A percentile compares a stretch with the other conserved stretches of the same genome.
Conservation (phyloP, 2,888 invertebrate genomes). For the Drosophila kanekoi region DNA sequence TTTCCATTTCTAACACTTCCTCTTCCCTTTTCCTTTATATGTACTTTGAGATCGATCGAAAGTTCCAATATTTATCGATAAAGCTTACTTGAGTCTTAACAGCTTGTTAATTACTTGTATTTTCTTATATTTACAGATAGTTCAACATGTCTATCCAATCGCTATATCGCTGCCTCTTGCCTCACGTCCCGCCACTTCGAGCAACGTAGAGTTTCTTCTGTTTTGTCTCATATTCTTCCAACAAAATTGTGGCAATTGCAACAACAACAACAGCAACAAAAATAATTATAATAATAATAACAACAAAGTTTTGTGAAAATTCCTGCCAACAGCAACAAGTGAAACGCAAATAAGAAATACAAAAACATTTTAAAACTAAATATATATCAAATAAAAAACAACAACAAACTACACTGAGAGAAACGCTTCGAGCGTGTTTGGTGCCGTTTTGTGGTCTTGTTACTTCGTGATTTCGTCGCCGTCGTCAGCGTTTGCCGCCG, state of each 20-base stretch:
- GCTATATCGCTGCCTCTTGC: slow-evolving; percentile 36
- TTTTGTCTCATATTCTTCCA: slow-evolving; percentile 35
- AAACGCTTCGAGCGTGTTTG: slow-evolving; percentile 30
- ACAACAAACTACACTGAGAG: slow-evolving; percentile 30
- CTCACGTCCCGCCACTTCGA: slow-evolving; percentile 57
- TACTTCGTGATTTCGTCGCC: slow-evolving; percentile 76
- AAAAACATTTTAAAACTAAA: too few species aligned
- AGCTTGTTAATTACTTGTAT: neutral
- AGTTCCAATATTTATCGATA: too few species aligned
- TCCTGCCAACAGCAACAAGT: slow-evolving; percentile 17
- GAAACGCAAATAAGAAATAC: slow-evolving; percentile 2
- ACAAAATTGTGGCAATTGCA: slow-evolving; percentile 18
- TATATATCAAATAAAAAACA: neutral
- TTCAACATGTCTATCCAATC: slow-evolving; percentile 33
- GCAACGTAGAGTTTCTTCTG: slow-evolving; percentile 45
- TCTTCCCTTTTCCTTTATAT: neutral
- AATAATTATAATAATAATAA: slow-evolving; percentile 1
- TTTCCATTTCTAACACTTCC: too few species aligned
- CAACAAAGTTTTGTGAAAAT: slow-evolving; percentile 3
- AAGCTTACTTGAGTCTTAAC: too few species aligned
- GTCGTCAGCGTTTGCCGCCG: slow-evolving; percentile 72
- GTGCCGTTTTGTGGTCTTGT: slow-evolving; percentile 66
- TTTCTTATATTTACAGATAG: slow-evolving; percentile 22
- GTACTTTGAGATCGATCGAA: too few species aligned
- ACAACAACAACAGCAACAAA: neutral